Base-by-base conservation (phyloP, 2,797 vertebrate genomes). In the Acridotheres tristis region DNA sequence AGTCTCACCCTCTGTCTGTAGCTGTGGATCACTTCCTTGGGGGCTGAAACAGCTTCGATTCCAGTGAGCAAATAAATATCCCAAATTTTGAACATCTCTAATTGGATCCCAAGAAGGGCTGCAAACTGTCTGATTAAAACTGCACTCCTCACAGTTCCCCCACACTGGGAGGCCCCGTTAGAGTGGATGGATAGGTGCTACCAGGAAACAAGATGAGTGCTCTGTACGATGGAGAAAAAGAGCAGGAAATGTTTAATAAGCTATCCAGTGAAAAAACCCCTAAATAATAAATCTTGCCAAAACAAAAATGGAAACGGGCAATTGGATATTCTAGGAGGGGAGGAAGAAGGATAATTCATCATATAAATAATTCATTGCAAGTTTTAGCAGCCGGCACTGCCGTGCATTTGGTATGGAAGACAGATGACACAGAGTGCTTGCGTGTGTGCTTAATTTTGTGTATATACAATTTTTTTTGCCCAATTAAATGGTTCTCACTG, bases 291-390 rank as follows among this genome's bases (percentile, higher is more conserved):
- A 89, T 85, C 79, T 73, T 42, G 72, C 79, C 0, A 1, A 90
- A 93, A 84, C 67, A 81, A 88, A 95, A 91, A 85, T 77, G 79
- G 88, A 86, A 94, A 89, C 3, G 10, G 91, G 58, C 89, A 76
- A 89, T 54, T 91, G 91, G 79, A 84, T 96, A 88, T 95, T 94
- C 89, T 89, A 90, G 78, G 72, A 95, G 40, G 36, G 75, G 47
- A 86, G 55, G 67, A 88, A 63, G 76, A 76, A 17, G 47, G 63
- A 78, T 78, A 94, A 94, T 94, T 94, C 63, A 94, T 88, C 45
- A 34, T 43, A 88, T 94, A 94, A 95, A 95, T 92, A 96, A 96
- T 95, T 95, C 73, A 91, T 88, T 67, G 80, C 73, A 86, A 94
- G 65, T 92, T 80, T 93, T 90, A 95, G 88, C 91, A 93, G 83